Conservation (phyloP, 1,140 invertebrate species). For the Metaphire vulgaris region DNA sequence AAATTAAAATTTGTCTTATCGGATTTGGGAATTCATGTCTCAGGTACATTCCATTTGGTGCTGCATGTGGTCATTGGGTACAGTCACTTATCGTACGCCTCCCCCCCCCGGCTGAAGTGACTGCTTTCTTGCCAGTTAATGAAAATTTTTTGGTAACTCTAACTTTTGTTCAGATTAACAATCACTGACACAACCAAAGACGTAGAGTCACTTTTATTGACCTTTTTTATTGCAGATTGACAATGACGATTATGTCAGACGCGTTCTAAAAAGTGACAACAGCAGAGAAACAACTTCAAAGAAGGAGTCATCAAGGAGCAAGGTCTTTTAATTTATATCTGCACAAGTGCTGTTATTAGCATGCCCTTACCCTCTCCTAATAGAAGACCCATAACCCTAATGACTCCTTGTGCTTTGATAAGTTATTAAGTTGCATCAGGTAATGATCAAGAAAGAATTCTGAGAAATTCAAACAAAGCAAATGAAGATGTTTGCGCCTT, state of each 20-base stretch:
- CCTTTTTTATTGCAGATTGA: too few relatives aligned
- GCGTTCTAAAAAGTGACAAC: constrained; percentile 40
- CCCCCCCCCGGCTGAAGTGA: too few relatives aligned
- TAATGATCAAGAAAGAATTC: background rate
- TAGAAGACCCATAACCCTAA: background rate
- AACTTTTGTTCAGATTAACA: too few relatives aligned
- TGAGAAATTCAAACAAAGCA: background rate
- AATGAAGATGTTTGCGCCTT: background rate
- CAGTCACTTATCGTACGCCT: too few relatives aligned
- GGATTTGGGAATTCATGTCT: too few relatives aligned
- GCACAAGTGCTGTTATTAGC: background rate
- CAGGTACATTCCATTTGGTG: too few relatives aligned
- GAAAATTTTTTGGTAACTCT: too few relatives aligned
- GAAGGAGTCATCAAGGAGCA: constrained; percentile 27
- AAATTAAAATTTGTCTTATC: too few relatives aligned
- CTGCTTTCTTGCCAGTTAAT: too few relatives aligned
- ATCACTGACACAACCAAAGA: too few relatives aligned
- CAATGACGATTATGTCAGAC: constrained; percentile 51
- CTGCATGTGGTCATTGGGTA: too few relatives aligned
- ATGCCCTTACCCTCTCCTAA: background rate
- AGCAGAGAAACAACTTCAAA: constrained; percentile 16
- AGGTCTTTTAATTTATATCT: constrained; percentile 14
- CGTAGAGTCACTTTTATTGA: too few relatives aligned
- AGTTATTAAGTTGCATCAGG: background rate
- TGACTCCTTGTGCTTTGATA: background rate